Base-by-base conservation (phyloP, 1,140 invertebrate species). In the Drosophila littoralis region DNA sequence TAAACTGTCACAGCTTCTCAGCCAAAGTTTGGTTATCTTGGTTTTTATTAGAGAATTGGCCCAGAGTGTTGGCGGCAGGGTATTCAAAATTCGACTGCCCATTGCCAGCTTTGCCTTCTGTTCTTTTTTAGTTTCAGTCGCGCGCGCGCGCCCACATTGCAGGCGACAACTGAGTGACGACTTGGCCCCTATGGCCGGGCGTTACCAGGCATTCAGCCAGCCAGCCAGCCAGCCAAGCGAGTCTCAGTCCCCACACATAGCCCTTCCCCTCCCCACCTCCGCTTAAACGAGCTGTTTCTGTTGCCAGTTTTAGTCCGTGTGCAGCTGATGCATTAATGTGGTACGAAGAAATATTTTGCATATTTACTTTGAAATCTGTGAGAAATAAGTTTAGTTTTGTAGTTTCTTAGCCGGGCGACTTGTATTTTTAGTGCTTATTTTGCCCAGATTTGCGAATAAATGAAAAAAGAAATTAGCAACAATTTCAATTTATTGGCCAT, bases 311-410 rank as follows among this genome's bases (percentile, higher is more conserved):
- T 69, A 65, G 35, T 45, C 15, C 35, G 48, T 55, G 32, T 65
- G 51, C 32, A 58, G 64, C 65, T 72, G 77, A 81, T 85, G 81
- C 82, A 86, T 86, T 86, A 86, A 79, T 79, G 82, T 81, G 82
- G 57, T 86, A 82, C 83, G 81, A 77, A 46, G 64, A 89, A 88
- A 88, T 88, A 88, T 88, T 88, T 88, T 77, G 84, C 83, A 88
- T 88, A 88, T 88, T 88, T 88, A 67, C 77, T 82, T 77, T 88
- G 83, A 83, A 88, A 88, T 88, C 79, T 88, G 69, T 75, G 78
- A 60, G 71, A 86, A 70, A 70, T 73, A 84, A 83, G 68, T 61
- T 61, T 35, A 59, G 13, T 65, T 51, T 43, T 6, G 38, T 9
- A 38, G 13, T 42, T 36, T 33, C 15, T 42, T 60, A 38, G 36